These are phyloP conservation scores for Sandelia bainsii DNA, from an alignment of 2,797 vertebrate species.

Conservation along the genomic window DNA sequence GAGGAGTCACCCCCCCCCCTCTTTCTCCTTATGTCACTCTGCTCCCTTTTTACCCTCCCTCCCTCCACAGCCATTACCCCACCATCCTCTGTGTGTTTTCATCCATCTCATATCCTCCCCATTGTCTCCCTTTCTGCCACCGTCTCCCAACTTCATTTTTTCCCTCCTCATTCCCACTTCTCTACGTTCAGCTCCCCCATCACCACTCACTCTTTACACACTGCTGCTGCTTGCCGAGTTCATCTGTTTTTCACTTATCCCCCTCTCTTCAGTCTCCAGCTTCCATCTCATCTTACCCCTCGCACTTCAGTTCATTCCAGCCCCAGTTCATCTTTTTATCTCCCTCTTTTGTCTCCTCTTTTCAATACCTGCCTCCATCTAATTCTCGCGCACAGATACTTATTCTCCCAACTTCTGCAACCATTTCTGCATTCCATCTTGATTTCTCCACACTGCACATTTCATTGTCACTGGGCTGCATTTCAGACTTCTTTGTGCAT, in stretches of 20 bases:
- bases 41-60: not conserved
- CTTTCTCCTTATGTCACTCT: conserved; percentile 46
- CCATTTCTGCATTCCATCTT: conserved; percentile 11
- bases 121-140: conserved; percentile 21
- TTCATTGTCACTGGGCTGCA: conserved; percentile 7
- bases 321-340: conserved; percentile 27
- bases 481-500: conserved; percentile 29
- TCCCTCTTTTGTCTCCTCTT: not conserved
- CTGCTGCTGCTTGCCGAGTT: conserved; percentile 1
- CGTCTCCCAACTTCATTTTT: conserved; percentile 18
- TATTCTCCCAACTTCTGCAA: conserved; percentile 7
- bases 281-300: conserved; percentile 33
- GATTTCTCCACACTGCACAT: not conserved
- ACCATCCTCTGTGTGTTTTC: conserved; percentile 26
- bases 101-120: conserved; percentile 31
- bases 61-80: not conserved
- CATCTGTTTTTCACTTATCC: conserved; percentile 35
- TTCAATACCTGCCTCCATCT: conserved; percentile 36
- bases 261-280: conserved; percentile 28
- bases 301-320: conserved; percentile 18
- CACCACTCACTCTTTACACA: conserved; percentile 1
- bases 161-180: not conserved
- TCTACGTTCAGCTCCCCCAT: not conserved
- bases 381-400: conserved; percentile 25
- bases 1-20: conserved; percentile 43